Conservation (phyloP, 2,888 invertebrate species). For the Gymnocheta viridis region DNA sequence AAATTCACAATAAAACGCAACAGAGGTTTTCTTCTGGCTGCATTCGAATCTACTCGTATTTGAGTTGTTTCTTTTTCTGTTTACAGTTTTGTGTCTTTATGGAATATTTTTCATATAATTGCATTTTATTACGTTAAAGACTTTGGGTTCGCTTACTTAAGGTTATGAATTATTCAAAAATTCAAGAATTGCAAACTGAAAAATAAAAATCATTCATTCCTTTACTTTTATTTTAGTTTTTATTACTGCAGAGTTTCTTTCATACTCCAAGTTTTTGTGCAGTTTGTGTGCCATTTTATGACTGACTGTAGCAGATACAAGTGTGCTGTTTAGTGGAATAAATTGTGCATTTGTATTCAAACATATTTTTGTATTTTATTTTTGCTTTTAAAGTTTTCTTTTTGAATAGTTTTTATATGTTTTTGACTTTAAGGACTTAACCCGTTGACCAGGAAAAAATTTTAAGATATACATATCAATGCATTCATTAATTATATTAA, state of each 20-base stretch:
- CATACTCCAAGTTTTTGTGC: background rate
- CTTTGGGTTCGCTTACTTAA: conserved; percentile 62
- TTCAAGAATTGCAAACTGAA: conserved; percentile 58
- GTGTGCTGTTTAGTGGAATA: conserved; percentile 12
- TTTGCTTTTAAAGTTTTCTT: conserved; percentile 3
- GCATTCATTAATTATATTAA: background rate
- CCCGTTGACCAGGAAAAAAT: background rate
- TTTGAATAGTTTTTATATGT: background rate
- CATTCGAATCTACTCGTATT: background rate
- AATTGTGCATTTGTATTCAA: conserved; percentile 40
- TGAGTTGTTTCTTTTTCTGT: background rate
- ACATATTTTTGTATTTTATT: background rate
- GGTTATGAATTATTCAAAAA: conserved; percentile 69
- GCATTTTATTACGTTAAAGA: conserved; percentile 67
- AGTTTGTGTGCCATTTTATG: conserved; percentile 16
- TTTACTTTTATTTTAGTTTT: background rate
- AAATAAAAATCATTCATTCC: background rate
- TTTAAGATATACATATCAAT: background rate
- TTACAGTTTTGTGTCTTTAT: conserved; percentile 36
- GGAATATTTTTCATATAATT: conserved; percentile 62
- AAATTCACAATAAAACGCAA: conserved; percentile 39
- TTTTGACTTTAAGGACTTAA: conserved; percentile 5
- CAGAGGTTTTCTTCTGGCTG: conserved; percentile 6
- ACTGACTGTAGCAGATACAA: conserved; percentile 10
- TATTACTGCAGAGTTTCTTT: background rate